phyloP scores from a whole-genome alignment of 2,113 vertebrate species.

The Camelus bactrianus region DNA sequence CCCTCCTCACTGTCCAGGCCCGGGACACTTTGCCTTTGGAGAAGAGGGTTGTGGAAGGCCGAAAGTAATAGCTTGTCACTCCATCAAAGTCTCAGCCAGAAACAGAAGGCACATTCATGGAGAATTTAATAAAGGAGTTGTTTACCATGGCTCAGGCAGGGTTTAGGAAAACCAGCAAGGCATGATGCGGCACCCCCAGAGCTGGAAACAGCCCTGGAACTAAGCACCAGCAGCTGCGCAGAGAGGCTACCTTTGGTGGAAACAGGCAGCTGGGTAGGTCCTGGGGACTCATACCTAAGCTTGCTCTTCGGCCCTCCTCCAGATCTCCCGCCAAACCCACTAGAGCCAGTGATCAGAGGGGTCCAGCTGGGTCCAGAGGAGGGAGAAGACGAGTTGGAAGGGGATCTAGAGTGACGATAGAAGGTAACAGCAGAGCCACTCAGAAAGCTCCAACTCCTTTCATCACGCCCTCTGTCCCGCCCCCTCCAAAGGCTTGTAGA shows the following conservation, averaged over 20 bases:
- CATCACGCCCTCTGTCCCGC: not conserved
- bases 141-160: not conserved
- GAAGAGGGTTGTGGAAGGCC: not conserved
- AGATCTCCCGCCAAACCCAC: not conserved
- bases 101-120: not conserved
- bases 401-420: not conserved
- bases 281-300: not conserved
- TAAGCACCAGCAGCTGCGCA: accelerated
- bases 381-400: not conserved
- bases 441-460: not conserved
- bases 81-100: not conserved
- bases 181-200: not conserved
- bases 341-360: not conserved
- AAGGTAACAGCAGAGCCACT: not conserved
- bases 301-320: too few relatives aligned
- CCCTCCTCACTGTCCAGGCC: not conserved
- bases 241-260: not conserved
- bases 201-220: not conserved
- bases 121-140: not conserved
- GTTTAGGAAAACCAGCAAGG: not conserved
- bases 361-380: not conserved
- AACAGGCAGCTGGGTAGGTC: not conserved
- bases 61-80: not conserved
- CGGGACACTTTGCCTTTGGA: not conserved
- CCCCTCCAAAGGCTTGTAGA: not conserved